Evolutionary conservation across 2,113 vertebrate species (phyloP).

Genomic region (Ivindomyrus marchei): DNA sequence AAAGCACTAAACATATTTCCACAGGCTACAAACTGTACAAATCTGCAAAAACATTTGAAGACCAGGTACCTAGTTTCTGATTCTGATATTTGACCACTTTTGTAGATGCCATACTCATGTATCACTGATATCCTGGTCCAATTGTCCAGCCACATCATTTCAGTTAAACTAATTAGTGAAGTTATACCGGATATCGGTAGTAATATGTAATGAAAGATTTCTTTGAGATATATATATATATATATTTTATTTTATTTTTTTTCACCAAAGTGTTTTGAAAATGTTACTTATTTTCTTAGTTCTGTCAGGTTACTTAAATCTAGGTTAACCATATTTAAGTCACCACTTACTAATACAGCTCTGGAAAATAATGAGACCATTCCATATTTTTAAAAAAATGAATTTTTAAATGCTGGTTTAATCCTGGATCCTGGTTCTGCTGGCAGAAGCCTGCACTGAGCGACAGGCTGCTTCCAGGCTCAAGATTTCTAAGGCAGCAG

Average conservation of each 20-base stretch:
- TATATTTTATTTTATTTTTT: too few species aligned
- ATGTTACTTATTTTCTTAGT: neutral
- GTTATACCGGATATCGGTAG: neutral
- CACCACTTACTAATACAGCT: neutral
- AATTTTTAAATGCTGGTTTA: neutral
- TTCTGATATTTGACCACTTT: neutral
- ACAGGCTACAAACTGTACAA: slow-evolving; percentile 2
- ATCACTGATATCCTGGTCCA: neutral
- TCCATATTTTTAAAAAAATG: neutral
- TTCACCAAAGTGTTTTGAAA: neutral
- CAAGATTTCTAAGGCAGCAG: neutral
- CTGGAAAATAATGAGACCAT: neutral
- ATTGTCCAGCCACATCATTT: neutral
- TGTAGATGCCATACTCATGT: neutral
- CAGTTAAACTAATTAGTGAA: neutral
- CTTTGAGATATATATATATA: neutral
- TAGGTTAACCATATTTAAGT: neutral
- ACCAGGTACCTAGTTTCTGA: neutral
- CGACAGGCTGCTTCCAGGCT: neutral
- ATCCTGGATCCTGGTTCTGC: neutral
- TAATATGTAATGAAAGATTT: neutral
- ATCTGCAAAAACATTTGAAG: neutral
- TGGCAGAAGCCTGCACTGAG: neutral
- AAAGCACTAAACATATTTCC: neutral
- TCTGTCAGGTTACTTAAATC: neutral